These are phyloP conservation scores for Channa striata DNA, from an alignment of 2,797 vertebrate genomes.

Conservation along the genomic window DNA sequence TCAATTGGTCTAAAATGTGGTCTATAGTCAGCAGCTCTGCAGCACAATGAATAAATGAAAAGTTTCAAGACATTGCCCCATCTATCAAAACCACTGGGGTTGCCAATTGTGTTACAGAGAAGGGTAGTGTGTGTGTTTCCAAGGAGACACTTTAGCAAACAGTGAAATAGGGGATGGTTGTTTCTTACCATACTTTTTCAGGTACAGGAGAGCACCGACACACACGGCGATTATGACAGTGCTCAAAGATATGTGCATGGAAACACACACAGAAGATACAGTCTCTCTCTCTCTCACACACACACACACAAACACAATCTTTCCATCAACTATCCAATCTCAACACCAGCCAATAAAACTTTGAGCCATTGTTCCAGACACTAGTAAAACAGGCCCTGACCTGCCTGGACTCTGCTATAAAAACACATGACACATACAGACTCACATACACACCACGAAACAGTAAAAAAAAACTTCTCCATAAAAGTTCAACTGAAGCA, in stretches of 20 bases:
- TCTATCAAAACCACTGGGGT: slow-evolving; percentile 54
- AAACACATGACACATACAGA: slow-evolving; percentile 13
- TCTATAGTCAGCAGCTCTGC: slow-evolving; percentile 41
- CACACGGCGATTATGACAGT: not conserved
- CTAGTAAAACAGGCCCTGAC: slow-evolving; percentile 58
- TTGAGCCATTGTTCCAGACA: slow-evolving; percentile 21
- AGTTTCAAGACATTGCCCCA: slow-evolving; percentile 64
- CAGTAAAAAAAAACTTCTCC: slow-evolving; percentile 42
- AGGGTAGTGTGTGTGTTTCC: slow-evolving; percentile 47
- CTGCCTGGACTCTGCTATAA: slow-evolving; percentile 42
- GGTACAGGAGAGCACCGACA: not conserved
- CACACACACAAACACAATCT: slow-evolving; percentile 9
- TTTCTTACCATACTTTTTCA: slow-evolving; percentile 31
- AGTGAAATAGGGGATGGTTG: slow-evolving; percentile 19
- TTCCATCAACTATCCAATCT: slow-evolving; percentile 64
- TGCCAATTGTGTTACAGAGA: slow-evolving; percentile 1
- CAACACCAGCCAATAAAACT: slow-evolving; percentile 59
- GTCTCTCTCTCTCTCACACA: slow-evolving; percentile 1
- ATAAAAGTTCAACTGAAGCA: slow-evolving; percentile 44
- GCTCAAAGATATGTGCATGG: not conserved
- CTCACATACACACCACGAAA: slow-evolving; percentile 12
- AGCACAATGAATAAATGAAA: slow-evolving; percentile 43
- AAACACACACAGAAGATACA: slow-evolving; percentile 13
- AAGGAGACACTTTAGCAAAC: slow-evolving; percentile 60
- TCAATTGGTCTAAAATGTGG: slow-evolving; percentile 59